Evolutionary conservation across 1,140 invertebrate genomes (phyloP).

Genomic region (Hypsibius dujardini): DNA sequence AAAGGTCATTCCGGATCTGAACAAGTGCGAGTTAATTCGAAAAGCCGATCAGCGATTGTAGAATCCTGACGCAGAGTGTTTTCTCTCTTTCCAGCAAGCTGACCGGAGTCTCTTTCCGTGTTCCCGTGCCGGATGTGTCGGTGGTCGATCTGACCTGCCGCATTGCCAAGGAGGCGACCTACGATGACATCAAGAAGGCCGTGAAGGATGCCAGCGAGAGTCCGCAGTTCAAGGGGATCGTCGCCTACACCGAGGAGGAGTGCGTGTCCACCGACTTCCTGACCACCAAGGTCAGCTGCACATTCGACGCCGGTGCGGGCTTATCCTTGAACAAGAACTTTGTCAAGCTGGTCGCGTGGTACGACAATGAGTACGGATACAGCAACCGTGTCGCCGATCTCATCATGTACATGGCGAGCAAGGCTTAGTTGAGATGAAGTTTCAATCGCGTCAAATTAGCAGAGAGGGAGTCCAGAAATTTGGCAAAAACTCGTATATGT

Average conservation of each 20-base stretch:
- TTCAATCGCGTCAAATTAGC: no score
- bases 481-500: no score
- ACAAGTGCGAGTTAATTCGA: slow-evolving; percentile 24
- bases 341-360: slow-evolving; percentile 65
- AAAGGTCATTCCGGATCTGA: slow-evolving; percentile 34
- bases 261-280: slow-evolving; percentile 33
- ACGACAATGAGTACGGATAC: slow-evolving; percentile 38
- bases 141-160: slow-evolving; percentile 39
- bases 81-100: slow-evolving; percentile 23
- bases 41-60: background rate
- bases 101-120: slow-evolving; percentile 40
- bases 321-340: slow-evolving; percentile 73
- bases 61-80: background rate
- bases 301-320: slow-evolving; percentile 51
- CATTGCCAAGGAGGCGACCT: slow-evolving; percentile 34
- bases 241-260: slow-evolving; percentile 35
- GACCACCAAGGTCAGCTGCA: slow-evolving; percentile 30
- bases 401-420: slow-evolving; percentile 65
- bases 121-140: slow-evolving; percentile 39
- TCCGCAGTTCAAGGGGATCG: slow-evolving; percentile 31
- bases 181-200: slow-evolving; percentile 33
- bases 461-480: no score
- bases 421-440: no score
- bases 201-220: slow-evolving; percentile 32
- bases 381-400: slow-evolving; percentile 77